Evolutionary conservation across 2,888 invertebrate species (phyloP).

Genomic region (Onthophagus sagittarius): DNA sequence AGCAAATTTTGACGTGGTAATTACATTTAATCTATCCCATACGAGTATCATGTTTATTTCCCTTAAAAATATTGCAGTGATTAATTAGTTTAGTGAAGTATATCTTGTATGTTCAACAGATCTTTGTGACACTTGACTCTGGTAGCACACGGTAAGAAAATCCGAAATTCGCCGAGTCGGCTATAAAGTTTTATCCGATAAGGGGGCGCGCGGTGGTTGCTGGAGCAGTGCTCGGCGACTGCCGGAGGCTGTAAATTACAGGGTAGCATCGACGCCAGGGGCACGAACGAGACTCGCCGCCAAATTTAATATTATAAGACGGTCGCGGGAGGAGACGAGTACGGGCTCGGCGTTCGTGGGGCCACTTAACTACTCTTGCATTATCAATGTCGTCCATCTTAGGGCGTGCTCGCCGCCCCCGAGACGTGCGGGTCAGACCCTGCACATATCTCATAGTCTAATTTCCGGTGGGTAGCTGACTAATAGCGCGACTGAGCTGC

Average conservation of each 20-base stretch:
- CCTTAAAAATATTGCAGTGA: not conserved
- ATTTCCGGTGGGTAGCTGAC: slow-evolving; percentile 39
- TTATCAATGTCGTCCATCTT: slow-evolving; percentile 35
- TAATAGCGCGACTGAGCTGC: slow-evolving; percentile 33
- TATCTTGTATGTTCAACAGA: not conserved
- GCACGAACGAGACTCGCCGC: not conserved
- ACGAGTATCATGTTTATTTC: no score
- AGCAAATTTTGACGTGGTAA: not conserved
- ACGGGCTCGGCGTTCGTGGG: slow-evolving; percentile 4
- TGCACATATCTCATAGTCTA: slow-evolving; percentile 40
- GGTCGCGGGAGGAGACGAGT: not conserved
- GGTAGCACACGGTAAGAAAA: not conserved
- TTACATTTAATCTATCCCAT: no score
- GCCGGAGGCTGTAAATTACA: slow-evolving; percentile 6
- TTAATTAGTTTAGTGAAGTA: not conserved
- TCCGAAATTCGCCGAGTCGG: not conserved
- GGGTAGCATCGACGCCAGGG: slow-evolving; percentile 7
- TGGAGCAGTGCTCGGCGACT: not conserved
- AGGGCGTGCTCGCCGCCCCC: slow-evolving; percentile 25
- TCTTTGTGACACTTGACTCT: not conserved
- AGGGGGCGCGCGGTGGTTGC: not conserved
- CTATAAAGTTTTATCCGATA: not conserved
- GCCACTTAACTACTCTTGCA: slow-evolving; percentile 33
- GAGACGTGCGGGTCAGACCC: slow-evolving; percentile 33
- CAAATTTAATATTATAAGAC: slow-evolving; percentile 20